phyloP scores from a whole-genome alignment of 2,113 vertebrate species.

The Mesitornis unicolor region DNA sequence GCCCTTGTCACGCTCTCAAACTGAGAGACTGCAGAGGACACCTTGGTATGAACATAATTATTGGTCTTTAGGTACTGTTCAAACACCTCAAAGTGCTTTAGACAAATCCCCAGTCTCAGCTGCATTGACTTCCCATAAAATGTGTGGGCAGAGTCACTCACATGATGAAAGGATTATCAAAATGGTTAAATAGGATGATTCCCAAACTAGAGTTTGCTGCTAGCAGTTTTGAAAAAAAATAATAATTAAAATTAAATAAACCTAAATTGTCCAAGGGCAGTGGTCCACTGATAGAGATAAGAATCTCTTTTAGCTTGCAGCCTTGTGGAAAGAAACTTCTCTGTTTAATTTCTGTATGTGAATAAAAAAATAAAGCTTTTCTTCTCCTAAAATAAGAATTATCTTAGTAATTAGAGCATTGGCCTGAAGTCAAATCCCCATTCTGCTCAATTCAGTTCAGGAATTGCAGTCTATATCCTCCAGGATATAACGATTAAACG shows the following conservation, averaged over 20 bases:
- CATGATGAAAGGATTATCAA: fast-evolving
- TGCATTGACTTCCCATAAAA: background rate
- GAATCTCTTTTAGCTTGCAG: background rate
- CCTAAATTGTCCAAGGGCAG: background rate
- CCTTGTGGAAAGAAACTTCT: background rate
- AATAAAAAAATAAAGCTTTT: background rate
- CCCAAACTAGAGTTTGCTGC: background rate
- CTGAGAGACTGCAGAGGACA: background rate
- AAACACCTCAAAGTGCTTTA: background rate
- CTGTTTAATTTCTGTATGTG: background rate
- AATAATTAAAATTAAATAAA: background rate
- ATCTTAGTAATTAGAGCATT: background rate
- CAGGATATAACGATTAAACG: background rate
- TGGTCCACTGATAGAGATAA: background rate
- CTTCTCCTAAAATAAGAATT: background rate
- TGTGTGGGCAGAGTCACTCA: background rate
- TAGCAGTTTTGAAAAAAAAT: background rate
- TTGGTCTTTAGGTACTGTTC: background rate
- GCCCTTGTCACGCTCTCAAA: background rate
- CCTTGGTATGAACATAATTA: background rate
- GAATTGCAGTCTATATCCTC: background rate
- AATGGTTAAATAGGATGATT: background rate
- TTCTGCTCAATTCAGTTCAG: background rate
- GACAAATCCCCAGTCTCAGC: background rate
- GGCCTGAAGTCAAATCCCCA: background rate